A percentile compares a stretch with the other conserved stretches of the same genome.
These are phyloP conservation scores for Melangyna quadrimaculata DNA, from an alignment of 2,888 invertebrate genomes.

Conservation along the genomic window DNA sequence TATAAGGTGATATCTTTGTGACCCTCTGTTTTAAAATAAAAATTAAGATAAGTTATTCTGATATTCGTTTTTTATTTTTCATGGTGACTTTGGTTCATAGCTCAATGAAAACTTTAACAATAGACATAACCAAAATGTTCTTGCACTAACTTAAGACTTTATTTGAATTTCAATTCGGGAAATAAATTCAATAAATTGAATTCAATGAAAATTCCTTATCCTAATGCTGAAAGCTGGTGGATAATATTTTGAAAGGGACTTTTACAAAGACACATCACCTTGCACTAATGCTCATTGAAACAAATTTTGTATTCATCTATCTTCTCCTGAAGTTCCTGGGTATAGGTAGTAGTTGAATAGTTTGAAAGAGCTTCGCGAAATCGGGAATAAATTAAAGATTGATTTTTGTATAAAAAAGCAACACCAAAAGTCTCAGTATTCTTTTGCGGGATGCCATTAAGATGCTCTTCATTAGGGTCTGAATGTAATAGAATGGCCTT, in stretches of 20 bases:
- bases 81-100: slow-evolving; percentile 41
- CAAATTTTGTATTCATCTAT: slow-evolving; percentile 24
- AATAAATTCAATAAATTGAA: slow-evolving; percentile 35
- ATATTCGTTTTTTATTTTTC: neutral
- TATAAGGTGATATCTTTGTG: neutral
- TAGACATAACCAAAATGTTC: slow-evolving; percentile 28
- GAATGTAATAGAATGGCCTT: slow-evolving; percentile 57
- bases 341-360: neutral
- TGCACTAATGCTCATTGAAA: slow-evolving; percentile 60
- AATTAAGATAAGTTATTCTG: slow-evolving; percentile 7
- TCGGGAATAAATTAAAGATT: slow-evolving; percentile 62
- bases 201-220: slow-evolving; percentile 36
- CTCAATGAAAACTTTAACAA: slow-evolving; percentile 66
- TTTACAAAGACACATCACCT: slow-evolving; percentile 21
- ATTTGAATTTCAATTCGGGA: neutral
- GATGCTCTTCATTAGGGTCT: slow-evolving; percentile 55
- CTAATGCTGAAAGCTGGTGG: neutral
- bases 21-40: neutral
- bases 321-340: neutral
- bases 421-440: slow-evolving; percentile 1
- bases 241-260: slow-evolving; percentile 20
- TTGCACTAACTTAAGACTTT: slow-evolving; percentile 12
- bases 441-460: slow-evolving; percentile 41
- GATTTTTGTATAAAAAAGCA: slow-evolving; percentile 25
- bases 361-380: slow-evolving; percentile 48